A percentile compares a stretch with the other conserved stretches of the same genome.
Evolutionary conservation across 2,113 vertebrate species (phyloP).

Genomic region (Nothobranchius furzeri): DNA sequence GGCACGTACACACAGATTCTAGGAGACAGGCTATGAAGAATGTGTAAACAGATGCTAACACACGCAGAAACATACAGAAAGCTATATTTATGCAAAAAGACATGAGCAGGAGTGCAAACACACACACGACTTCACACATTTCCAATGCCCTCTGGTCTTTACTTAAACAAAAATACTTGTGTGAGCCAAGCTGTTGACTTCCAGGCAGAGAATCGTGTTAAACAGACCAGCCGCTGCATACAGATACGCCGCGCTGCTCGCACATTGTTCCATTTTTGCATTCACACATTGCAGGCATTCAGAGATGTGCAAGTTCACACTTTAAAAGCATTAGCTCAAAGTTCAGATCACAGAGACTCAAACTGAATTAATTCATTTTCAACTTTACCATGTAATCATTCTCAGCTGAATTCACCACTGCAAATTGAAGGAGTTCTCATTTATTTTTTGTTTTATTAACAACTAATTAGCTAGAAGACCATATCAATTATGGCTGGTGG

Average conservation of each 20-base stretch:
- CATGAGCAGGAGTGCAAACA: constrained; percentile 7
- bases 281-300: constrained; percentile 5
- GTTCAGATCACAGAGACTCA: too few species aligned
- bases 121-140: constrained; percentile 10
- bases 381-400: too few species aligned
- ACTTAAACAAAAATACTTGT: constrained; percentile 52
- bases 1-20: not conserved
- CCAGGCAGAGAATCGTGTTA: constrained; percentile 24
- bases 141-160: constrained; percentile 43
- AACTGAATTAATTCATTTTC: too few species aligned
- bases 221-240: not conserved
- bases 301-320: too few species aligned
- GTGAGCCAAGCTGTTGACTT: constrained; percentile 50
- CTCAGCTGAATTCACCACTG: too few species aligned
- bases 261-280: constrained; percentile 3
- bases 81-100: constrained; percentile 34
- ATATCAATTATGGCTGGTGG: too few species aligned
- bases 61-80: constrained; percentile 4
- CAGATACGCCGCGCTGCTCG: constrained; percentile 2
- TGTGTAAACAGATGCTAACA: constrained; percentile 19
- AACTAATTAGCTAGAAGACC: too few species aligned
- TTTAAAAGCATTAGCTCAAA: too few species aligned
- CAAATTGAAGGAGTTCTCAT: too few species aligned
- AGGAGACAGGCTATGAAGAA: not conserved
- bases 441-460: too few species aligned